Percentiles rank a stretch among this genome's conserved stretches.
Evolutionary conservation across 2,113 vertebrate species (phyloP).

Genomic region (Grus americana): DNA sequence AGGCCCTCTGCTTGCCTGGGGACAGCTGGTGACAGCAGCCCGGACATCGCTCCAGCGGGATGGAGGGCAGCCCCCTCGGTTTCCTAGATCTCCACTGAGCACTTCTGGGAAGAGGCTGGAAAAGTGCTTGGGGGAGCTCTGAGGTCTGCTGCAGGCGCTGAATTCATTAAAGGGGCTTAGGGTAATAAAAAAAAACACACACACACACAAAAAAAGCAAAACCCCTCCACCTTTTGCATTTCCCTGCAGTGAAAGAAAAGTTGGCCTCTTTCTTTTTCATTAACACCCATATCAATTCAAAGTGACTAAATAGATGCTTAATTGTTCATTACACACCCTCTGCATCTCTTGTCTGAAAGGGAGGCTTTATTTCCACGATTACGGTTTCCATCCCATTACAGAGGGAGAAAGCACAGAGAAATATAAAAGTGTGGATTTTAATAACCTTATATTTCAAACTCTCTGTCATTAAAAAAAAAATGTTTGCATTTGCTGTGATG

Average conservation of each 20-base stretch:
- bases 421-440: slow-evolving; percentile 23
- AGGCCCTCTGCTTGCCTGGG: not conserved
- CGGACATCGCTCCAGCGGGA: rapidly evolving
- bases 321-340: slow-evolving; percentile 23
- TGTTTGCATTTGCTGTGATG: slow-evolving; percentile 32
- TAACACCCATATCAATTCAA: slow-evolving; percentile 7
- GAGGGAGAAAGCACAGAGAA: not conserved
- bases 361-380: slow-evolving; percentile 20
- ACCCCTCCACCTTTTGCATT: not conserved
- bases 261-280: not conserved
- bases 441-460: slow-evolving; percentile 33
- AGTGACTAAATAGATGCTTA: slow-evolving; percentile 17
- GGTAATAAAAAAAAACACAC: not conserved
- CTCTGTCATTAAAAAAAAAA: slow-evolving; percentile 44
- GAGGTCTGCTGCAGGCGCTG: not conserved
- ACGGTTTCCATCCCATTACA: not conserved
- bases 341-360: not conserved
- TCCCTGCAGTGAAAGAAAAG: not conserved
- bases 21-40: not conserved
- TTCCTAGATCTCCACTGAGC: not conserved
- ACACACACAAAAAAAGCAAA: not conserved
- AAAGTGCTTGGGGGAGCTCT: not conserved
- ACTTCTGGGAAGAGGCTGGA: not conserved
- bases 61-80: rapidly evolving
- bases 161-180: not conserved